Evolutionary conservation across 1,140 invertebrate genomes (phyloP).

Genomic region (Trichoplusia ni): DNA sequence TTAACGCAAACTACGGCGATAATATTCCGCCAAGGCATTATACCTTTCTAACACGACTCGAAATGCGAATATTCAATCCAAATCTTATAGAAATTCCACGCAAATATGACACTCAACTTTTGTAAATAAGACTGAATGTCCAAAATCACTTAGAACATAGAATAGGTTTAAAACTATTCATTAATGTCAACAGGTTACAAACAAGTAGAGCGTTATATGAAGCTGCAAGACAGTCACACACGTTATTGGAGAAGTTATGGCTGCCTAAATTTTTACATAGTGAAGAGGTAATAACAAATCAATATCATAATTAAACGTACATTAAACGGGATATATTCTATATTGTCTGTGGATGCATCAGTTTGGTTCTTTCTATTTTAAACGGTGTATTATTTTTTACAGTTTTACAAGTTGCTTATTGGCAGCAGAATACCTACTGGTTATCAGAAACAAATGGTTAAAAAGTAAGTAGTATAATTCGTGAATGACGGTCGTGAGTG

Average conservation of each 20-base stretch:
- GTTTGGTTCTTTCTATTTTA: neutral
- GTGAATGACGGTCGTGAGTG: too few species aligned
- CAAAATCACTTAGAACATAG: too few species aligned
- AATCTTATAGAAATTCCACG: too few species aligned
- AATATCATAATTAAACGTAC: neutral
- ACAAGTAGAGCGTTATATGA: constrained; percentile 90
- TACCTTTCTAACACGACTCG: too few species aligned
- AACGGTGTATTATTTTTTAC: constrained; percentile 76
- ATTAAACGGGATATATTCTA: too few species aligned
- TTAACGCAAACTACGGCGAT: too few species aligned
- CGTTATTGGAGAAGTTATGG: constrained; percentile 88
- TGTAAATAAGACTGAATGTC: too few species aligned
- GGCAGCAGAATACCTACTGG: constrained; percentile 82
- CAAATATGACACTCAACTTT: too few species aligned
- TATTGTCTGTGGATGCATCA: neutral
- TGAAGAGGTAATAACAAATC: constrained; percentile 84
- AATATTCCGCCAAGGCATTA: too few species aligned
- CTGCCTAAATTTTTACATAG: constrained; percentile 92
- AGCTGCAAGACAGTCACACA: constrained; percentile 91
- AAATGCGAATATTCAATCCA: too few species aligned
- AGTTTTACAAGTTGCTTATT: constrained; percentile 88
- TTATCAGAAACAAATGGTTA: constrained; percentile 79
- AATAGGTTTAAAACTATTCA: too few species aligned
- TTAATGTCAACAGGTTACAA: constrained; percentile 83
- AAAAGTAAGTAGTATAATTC: constrained; percentile 82